Evolutionary conservation across 2,797 vertebrate genomes (phyloP), one percentile per base, ranked within the genome.

Genomic region (Halcyon badia): DNA sequence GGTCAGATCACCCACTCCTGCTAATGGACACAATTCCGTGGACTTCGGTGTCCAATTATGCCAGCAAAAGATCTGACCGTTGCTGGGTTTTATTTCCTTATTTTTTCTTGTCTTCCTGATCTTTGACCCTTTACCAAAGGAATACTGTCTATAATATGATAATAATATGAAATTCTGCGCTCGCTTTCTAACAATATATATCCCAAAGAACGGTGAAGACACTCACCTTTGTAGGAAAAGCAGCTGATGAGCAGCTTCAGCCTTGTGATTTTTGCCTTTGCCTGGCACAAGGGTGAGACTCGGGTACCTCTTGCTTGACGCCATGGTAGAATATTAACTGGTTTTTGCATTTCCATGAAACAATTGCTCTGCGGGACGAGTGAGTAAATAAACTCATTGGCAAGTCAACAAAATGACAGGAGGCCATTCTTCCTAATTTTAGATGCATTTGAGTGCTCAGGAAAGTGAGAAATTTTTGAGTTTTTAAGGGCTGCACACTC

Each of bases 71-170:
- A 97, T 90, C 95, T 52, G 66, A 64, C 83, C 33, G 14, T 91
- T 85, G 78, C 90, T 54, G 91, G 86, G 88, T 14, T 95, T 94
- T 94, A 97, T 97, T 97, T 95, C 97, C 96, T 93, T 95, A 97
- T 95, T 97, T 97, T 54, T 95, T 89, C 93, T 93, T 93, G 62
- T 96, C 91, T 97, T 92, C 77, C 85, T 33, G 93, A 86, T 91
- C 94, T 62, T 68, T 94, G 93, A 96, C 96, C 95, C 91, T 87
- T 42, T 77, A 92, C 91, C 97, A 97, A 97, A 96, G 91, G 56
- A 60, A 73, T 62, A 22, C 41, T 0, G 0, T 66, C 94, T 94
- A 14, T 94, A 95, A 90, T 95, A 95, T 96, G 94, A 92, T 96
- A 90, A 96, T 97, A 84, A 92, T 73, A 87, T 42, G 90, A 93